These are phyloP conservation scores for Syngnathus floridae DNA, from an alignment of 2,113 vertebrate genomes.

Conservation along the genomic window DNA sequence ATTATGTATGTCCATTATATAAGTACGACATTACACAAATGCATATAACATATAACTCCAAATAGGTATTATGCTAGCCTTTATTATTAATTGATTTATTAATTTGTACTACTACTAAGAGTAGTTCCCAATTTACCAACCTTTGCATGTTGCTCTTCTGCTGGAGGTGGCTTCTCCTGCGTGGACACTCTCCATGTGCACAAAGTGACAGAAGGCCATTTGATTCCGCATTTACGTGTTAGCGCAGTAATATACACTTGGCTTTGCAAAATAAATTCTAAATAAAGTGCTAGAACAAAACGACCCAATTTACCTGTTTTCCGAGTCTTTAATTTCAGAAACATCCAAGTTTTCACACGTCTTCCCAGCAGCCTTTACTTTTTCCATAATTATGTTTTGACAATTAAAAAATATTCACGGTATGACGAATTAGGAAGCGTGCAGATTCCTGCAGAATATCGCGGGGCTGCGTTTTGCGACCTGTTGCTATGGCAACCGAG, in stretches of 20 bases:
- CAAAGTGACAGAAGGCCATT: background rate
- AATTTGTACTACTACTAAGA: too few species aligned
- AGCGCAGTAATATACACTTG: too few species aligned
- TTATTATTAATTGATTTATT: too few species aligned
- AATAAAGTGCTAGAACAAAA: background rate
- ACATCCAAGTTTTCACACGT: conserved; percentile 19
- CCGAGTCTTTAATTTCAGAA: conserved; percentile 35
- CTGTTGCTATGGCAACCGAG: conserved; percentile 37
- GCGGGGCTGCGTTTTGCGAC: conserved; percentile 8
- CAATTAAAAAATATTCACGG: background rate
- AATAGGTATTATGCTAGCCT: too few species aligned
- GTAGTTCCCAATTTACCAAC: conserved; percentile 9
- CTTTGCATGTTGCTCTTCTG: conserved; percentile 27
- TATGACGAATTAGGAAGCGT: rapidly evolving
- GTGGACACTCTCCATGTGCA: conserved; percentile 3
- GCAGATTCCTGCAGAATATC: background rate
- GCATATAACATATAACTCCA: too few species aligned
- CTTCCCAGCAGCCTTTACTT: conserved; percentile 7
- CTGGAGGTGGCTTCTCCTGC: conserved; percentile 50
- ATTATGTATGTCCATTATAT: too few species aligned
- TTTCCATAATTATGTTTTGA: conserved; percentile 23
- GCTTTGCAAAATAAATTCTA: background rate
- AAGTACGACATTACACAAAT: too few species aligned
- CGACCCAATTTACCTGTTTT: conserved; percentile 17
- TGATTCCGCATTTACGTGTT: background rate